These are phyloP conservation scores for Apostichopus parvimensis DNA, from an alignment of 35 echinoderm and acorn worm genomes.

Conservation along the genomic window DNA sequence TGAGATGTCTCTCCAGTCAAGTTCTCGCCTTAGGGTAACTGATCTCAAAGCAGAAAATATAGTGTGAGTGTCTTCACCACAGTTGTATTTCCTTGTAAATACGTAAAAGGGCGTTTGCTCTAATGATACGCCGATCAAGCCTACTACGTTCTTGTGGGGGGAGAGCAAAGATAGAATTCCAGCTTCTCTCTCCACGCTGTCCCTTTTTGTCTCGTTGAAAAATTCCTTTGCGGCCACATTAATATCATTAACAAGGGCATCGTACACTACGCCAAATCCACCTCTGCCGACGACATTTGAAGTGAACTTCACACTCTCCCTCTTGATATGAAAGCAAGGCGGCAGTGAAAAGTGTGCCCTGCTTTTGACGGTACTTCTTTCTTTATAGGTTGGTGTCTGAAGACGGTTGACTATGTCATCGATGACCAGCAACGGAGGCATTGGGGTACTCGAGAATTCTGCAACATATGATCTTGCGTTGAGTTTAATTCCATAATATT, in stretches of 20 bases:
- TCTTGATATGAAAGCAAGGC: not conserved
- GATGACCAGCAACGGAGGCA: not conserved
- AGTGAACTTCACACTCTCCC: not conserved
- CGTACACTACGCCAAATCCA: not conserved
- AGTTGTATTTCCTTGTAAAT: not conserved
- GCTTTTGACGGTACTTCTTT: not conserved
- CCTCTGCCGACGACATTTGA: not conserved
- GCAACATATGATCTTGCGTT: not conserved
- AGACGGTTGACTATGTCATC: constrained; percentile 2
- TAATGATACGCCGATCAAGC: not conserved
- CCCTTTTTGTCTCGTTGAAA: not conserved
- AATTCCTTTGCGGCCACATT: constrained; percentile 1
- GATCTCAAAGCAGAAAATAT: constrained; percentile 16
- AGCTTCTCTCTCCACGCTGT: constrained; percentile 17
- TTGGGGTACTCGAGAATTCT: not conserved
- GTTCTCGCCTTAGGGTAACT: not conserved
- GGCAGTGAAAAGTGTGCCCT: not conserved
- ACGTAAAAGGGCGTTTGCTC: constrained; percentile 10
- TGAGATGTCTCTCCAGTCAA: not conserved
- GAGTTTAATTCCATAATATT: constrained; percentile 23
- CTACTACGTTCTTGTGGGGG: not conserved
- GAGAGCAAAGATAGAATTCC: not conserved
- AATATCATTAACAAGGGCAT: not conserved
- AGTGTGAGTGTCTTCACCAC: not conserved
- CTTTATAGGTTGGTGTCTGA: not conserved